Evolutionary conservation across 2,888 invertebrate species (phyloP).

Genomic region (Osmoderma eremita): DNA sequence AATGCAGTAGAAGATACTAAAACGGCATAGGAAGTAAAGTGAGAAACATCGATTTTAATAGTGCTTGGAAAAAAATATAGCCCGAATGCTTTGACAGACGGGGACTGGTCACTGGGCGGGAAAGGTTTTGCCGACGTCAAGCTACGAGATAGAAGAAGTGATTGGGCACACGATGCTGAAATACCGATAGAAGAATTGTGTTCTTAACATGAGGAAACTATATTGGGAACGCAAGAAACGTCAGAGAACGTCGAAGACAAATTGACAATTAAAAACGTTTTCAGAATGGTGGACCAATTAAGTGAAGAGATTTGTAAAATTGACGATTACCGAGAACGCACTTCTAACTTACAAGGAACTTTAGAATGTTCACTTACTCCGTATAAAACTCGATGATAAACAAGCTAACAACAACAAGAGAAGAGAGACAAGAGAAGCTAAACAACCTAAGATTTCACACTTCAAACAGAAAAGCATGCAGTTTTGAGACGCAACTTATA

Average conservation of each 20-base stretch:
- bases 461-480: too few species aligned
- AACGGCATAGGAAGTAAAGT: too few species aligned
- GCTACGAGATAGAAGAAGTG: constrained; percentile 6
- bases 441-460: too few species aligned
- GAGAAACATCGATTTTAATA: neutral
- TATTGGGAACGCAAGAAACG: neutral
- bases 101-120: neutral
- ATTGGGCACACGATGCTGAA: neutral
- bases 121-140: neutral
- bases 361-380: neutral
- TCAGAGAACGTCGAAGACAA: neutral
- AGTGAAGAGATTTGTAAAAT: neutral
- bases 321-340: neutral
- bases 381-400: too few species aligned
- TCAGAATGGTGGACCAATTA: constrained; percentile 1
- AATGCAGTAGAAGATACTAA: too few species aligned
- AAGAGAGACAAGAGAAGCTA: too few species aligned
- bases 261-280: neutral
- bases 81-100: neutral
- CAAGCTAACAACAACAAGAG: too few species aligned
- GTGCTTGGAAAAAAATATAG: neutral
- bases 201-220: constrained; percentile 9
- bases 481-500: too few species aligned
- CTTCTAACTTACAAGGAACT: neutral
- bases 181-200: constrained; percentile 12